phyloP scores from a whole-genome alignment of 1,140 invertebrate species.

The Trissolcus basalis region DNA sequence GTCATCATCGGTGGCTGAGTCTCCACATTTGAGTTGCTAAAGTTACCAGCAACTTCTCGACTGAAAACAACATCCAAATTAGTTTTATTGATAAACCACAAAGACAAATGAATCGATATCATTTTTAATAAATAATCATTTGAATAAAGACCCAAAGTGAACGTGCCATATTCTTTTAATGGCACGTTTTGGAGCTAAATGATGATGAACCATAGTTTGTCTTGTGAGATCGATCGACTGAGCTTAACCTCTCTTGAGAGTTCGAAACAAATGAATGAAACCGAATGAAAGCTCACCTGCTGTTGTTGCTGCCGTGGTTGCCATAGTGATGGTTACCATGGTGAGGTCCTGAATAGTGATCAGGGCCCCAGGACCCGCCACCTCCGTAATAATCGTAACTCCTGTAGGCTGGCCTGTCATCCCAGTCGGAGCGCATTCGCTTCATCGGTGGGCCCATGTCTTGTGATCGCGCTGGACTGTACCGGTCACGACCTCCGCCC shows the following conservation, averaged over 20 bases:
- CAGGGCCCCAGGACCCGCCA: slow-evolving; percentile 68
- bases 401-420: slow-evolving; percentile 76
- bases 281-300: too few species aligned
- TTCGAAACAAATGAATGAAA: neutral
- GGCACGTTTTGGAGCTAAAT: too few species aligned
- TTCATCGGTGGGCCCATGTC: slow-evolving; percentile 87
- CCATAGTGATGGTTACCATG: slow-evolving; percentile 78
- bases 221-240: too few species aligned
- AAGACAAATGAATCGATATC: neutral
- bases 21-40: slow-evolving; percentile 77
- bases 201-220: too few species aligned
- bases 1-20: slow-evolving; percentile 96
- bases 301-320: slow-evolving; percentile 75
- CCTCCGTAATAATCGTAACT: slow-evolving; percentile 74
- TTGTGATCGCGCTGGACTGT: slow-evolving; percentile 85
- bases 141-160: too few species aligned
- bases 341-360: slow-evolving; percentile 72
- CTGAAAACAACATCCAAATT: neutral
- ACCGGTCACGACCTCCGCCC: slow-evolving; percentile 78
- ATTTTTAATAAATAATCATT: neutral
- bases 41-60: slow-evolving; percentile 71
- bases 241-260: neutral
- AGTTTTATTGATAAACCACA: slow-evolving; percentile 1
- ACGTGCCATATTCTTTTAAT: too few species aligned
- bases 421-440: slow-evolving; percentile 86